A percentile compares a stretch with the other conserved stretches of the same genome.
phyloP scores from a whole-genome alignment of 2,797 vertebrate species.

The Psittacula derbiana region DNA sequence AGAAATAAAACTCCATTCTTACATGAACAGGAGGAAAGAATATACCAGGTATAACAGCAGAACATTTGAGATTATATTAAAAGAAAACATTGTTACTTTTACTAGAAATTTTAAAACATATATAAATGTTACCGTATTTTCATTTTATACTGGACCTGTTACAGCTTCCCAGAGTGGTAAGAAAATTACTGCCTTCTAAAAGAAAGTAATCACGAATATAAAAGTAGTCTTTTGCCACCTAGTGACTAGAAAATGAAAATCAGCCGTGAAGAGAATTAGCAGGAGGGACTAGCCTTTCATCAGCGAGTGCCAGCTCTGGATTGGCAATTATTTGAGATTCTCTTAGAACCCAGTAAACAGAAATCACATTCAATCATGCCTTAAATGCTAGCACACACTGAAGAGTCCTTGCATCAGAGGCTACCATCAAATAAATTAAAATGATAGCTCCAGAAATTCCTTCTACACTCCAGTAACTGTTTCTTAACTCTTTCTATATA shows the following conservation, averaged over 20 bases:
- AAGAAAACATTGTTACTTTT: not conserved
- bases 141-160: not conserved
- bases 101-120: not conserved
- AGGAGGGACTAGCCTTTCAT: not conserved
- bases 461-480: not conserved
- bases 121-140: not conserved
- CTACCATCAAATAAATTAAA: not conserved
- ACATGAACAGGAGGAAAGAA: not conserved
- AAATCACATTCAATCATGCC: constrained; percentile 10
- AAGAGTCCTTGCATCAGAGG: not conserved
- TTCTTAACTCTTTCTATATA: not conserved
- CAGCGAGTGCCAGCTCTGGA: not conserved
- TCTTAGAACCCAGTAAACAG: not conserved
- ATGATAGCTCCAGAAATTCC: not conserved
- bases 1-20: not conserved
- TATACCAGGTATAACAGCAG: not conserved
- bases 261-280: not conserved
- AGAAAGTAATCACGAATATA: not conserved
- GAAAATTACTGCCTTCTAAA: not conserved
- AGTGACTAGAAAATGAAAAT: constrained; percentile 50
- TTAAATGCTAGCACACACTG: not conserved
- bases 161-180: not conserved
- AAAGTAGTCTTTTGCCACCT: constrained; percentile 60
- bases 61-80: not conserved
- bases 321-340: not conserved